A percentile compares a stretch with the other conserved stretches of the same genome.
phyloP scores from a whole-genome alignment of 2,113 vertebrate genomes.

The Charadrius vociferus region DNA sequence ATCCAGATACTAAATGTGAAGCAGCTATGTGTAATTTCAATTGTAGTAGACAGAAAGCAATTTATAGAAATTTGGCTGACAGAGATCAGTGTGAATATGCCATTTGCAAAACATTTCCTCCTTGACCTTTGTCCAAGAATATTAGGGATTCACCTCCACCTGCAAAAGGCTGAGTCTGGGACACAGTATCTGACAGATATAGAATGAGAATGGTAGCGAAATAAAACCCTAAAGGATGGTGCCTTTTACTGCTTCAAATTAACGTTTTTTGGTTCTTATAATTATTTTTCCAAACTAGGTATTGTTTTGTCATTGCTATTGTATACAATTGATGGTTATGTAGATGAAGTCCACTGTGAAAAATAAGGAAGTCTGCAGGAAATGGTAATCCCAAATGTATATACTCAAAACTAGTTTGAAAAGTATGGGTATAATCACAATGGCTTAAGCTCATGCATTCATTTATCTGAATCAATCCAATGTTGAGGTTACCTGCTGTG shows the following conservation, averaged over 20 bases:
- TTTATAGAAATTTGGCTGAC: not conserved
- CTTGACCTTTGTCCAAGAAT: not conserved
- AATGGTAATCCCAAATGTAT: not conserved
- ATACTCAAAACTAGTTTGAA: not conserved
- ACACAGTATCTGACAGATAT: not conserved
- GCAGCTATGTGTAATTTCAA: not conserved
- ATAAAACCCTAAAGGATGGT: fast-evolving
- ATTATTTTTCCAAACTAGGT: not conserved
- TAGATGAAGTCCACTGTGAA: not conserved
- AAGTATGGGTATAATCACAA: not conserved
- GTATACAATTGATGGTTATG: not conserved
- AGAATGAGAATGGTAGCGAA: not conserved
- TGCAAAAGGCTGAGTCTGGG: not conserved
- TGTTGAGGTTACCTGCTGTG: not conserved
- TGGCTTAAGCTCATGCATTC: not conserved
- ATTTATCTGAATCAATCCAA: not conserved
- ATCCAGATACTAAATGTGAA: not conserved
- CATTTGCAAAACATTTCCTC: not conserved
- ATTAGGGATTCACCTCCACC: not conserved
- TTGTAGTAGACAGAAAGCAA: not conserved
- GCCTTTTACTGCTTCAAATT: not conserved
- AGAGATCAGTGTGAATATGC: not conserved
- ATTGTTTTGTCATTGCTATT: not conserved
- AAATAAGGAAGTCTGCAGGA: not conserved
- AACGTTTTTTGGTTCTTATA: fast-evolving